phyloP scores from a whole-genome alignment of 1,140 invertebrate genomes.

The Saxidomus purpurata region DNA sequence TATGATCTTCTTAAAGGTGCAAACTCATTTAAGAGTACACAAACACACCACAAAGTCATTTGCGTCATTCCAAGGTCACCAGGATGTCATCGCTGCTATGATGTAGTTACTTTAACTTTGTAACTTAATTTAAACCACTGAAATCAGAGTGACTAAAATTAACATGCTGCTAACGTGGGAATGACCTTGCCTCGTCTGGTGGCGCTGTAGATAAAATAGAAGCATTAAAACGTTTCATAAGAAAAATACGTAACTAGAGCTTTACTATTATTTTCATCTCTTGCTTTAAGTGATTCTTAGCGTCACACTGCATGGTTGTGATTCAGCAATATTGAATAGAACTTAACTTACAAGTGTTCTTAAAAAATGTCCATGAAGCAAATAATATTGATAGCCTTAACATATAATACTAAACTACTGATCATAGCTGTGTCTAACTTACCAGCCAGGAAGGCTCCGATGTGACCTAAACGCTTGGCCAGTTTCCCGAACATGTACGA shows the following conservation, averaged over 20 bases:
- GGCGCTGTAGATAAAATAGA: constrained; percentile 1
- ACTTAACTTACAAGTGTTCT: not conserved
- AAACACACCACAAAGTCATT: constrained; percentile 27
- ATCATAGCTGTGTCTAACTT: not conserved
- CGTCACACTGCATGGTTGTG: not conserved
- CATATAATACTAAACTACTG: too few species aligned
- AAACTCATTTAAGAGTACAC: constrained; percentile 10
- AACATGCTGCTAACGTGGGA: not conserved
- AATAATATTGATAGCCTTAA: too few species aligned
- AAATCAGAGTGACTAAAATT: constrained; percentile 48
- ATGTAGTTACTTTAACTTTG: not conserved
- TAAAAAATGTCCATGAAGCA: not conserved
- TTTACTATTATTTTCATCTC: too few species aligned
- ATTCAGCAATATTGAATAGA: not conserved
- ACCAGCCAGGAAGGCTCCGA: constrained; percentile 72
- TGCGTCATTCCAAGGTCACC: not conserved
- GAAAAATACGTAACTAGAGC: too few species aligned
- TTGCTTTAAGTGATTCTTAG: too few species aligned
- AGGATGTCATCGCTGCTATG: constrained; percentile 1
- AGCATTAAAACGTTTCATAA: too few species aligned
- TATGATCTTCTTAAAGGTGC: not conserved
- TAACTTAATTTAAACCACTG: constrained; percentile 50
- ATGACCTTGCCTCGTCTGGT: constrained; percentile 12
- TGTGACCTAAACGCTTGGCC: constrained; percentile 57
- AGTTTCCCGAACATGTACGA: constrained; percentile 73